Conservation (phyloP, 2,113 vertebrate species). For the Eulacestoma nigropectus region DNA sequence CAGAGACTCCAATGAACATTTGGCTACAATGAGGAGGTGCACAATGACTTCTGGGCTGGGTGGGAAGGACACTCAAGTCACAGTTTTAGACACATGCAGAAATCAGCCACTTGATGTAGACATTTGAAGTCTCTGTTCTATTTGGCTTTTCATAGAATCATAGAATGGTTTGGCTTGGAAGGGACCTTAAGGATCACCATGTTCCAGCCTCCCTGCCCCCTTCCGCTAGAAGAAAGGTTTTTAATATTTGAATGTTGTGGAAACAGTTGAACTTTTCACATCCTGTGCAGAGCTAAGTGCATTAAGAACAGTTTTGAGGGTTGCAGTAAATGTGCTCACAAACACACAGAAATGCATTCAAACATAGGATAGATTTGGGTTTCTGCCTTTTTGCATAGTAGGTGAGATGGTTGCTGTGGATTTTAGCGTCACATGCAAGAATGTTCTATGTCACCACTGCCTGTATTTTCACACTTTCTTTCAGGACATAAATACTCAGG, state of each 20-base stretch:
- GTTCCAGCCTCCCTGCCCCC: accelerated
- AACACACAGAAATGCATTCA: neutral
- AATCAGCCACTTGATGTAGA: neutral
- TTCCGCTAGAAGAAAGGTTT: neutral
- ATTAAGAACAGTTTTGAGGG: neutral
- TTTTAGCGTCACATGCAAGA: neutral
- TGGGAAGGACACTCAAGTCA: neutral
- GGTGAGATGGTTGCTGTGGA: neutral
- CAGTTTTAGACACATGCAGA: neutral
- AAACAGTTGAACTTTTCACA: neutral
- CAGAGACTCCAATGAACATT: neutral
- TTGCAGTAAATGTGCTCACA: neutral
- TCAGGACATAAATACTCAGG: neutral
- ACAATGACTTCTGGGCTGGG: neutral
- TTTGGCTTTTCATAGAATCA: neutral
- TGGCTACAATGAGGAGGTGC: neutral
- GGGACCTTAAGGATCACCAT: too few relatives aligned
- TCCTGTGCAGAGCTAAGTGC: neutral
- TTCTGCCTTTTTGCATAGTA: neutral
- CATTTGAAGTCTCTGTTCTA: neutral
- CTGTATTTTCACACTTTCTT: neutral
- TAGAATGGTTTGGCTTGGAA: neutral
- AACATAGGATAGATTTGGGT: neutral
- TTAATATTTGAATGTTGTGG: neutral
- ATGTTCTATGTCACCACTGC: neutral